A percentile compares a stretch with the other conserved stretches of the same genome.
phyloP scores from a whole-genome alignment of 92 coral and sea anemone genomes.

The Bergia puertoricense region DNA sequence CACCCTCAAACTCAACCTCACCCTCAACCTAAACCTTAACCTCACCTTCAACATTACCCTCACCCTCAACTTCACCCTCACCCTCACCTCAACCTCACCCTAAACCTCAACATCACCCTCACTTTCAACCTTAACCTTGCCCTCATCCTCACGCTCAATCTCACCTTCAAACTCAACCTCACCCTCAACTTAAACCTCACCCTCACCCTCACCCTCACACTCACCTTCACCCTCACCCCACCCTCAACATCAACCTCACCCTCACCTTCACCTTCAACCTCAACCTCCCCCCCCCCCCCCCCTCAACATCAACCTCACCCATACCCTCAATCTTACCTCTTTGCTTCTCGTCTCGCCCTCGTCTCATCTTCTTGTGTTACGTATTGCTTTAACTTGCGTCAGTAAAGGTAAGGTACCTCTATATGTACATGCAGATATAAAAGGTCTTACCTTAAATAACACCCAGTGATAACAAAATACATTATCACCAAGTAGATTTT shows the following conservation, averaged over 20 bases:
- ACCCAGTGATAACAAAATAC: conserved; percentile 91
- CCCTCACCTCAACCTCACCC: background rate
- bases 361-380: background rate
- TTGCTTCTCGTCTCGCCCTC: background rate
- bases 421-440: background rate
- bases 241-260: background rate
- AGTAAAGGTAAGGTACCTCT: background rate
- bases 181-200: background rate
- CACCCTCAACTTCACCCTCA: too few species aligned
- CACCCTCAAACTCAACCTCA: too few species aligned
- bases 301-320: background rate
- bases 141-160: background rate
- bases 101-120: background rate
- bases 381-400: background rate
- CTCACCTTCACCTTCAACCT: background rate
- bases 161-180: background rate
- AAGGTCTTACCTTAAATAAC: conserved; percentile 71
- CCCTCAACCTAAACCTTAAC: too few species aligned
- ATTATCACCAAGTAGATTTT: conserved; percentile 70
- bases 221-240: too few species aligned
- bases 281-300: background rate
- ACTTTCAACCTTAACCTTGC: too few species aligned
- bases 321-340: background rate
- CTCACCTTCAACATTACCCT: too few species aligned
- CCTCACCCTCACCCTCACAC: background rate